A percentile compares a stretch with the other conserved stretches of the same genome.
Conservation (phyloP, 2,888 invertebrate species). For the Lithophane socia region DNA sequence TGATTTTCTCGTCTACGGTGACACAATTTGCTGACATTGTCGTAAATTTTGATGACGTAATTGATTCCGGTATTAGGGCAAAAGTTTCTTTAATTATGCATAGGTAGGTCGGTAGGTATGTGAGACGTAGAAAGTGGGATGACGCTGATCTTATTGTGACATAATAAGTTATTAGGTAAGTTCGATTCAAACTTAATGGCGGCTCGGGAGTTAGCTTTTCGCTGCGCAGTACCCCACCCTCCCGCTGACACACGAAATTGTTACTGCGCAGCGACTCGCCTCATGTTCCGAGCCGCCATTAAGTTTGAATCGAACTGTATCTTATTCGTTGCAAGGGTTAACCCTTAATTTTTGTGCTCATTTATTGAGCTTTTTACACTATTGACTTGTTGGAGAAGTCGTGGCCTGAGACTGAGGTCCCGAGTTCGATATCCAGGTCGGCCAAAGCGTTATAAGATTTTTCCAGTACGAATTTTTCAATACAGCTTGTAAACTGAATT, state of each 20-base stretch:
- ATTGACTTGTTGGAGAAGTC: background rate
- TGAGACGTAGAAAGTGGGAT: constrained; percentile 43
- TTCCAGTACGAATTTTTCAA: background rate
- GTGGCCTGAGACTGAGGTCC: background rate
- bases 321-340: background rate
- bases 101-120: constrained; percentile 11
- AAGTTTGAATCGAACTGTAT: background rate
- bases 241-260: no score
- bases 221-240: no score
- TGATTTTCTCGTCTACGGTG: constrained; percentile 29
- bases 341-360: no score
- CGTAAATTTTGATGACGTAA: constrained; percentile 54
- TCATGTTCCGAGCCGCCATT: no score
- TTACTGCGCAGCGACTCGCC: no score
- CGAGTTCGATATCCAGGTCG: background rate
- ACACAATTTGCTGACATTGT: constrained; percentile 42
- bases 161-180: background rate
- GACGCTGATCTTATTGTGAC: constrained; percentile 14
- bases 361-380: no score
- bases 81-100: constrained; percentile 46
- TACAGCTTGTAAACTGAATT: no score
- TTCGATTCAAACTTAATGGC: no score
- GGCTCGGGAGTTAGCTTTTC: no score
- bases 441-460: background rate
- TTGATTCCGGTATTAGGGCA: constrained; percentile 25